Base-by-base conservation (phyloP, 2,888 invertebrate genomes). In the Cheilosia soror region DNA sequence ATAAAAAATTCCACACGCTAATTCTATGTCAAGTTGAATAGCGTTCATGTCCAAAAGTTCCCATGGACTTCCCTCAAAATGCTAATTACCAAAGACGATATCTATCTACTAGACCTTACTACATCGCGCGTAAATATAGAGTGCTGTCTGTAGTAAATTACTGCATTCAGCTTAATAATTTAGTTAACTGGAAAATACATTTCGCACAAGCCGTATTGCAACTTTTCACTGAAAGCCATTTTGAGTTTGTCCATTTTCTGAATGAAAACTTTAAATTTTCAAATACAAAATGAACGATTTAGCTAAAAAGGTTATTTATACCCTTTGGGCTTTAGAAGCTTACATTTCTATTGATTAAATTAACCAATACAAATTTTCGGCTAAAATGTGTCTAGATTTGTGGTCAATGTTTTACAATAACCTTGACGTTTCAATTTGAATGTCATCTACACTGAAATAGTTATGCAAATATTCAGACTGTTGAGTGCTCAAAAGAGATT, bases 71-170 rank as follows among this genome's bases (percentile, higher is more conserved):
- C 11, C 27, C 44, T 58, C 66, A 9, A 49, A 68, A 51, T 44
- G 60, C 60, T 77, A 68, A 77, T 77, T 68, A 77, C 33, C 44
- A 60, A 68, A 60, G 76, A 51, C 60, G 58, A 76, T 53, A 58
- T 15, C 49, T 47, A 37, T 11, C 31, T n/a, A 53, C 20, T 37
- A 37, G 4, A 37, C 11, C 11, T 27, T 27, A n/a, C 55, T 13
- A 11, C n/a, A 60, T 9, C 4, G 15, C 51, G 33, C 33, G 31
- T 77, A 68, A 77, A 68, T 49, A 75, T 66, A 68, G 51, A 11
- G 33, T 47, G 29, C 2, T 20, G 11, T 13, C 29, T 6, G 11
- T 60, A 42, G 2, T 44, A 77, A 76, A 77, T 77, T 77, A 53
- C 51, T 44, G 20, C 42, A 42, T 60, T 31, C 44, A 51, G 60